A percentile compares a stretch with the other conserved stretches of the same genome.
These are phyloP conservation scores for Stenodera caucasica DNA, from an alignment of 2,888 invertebrate genomes.

Conservation along the genomic window DNA sequence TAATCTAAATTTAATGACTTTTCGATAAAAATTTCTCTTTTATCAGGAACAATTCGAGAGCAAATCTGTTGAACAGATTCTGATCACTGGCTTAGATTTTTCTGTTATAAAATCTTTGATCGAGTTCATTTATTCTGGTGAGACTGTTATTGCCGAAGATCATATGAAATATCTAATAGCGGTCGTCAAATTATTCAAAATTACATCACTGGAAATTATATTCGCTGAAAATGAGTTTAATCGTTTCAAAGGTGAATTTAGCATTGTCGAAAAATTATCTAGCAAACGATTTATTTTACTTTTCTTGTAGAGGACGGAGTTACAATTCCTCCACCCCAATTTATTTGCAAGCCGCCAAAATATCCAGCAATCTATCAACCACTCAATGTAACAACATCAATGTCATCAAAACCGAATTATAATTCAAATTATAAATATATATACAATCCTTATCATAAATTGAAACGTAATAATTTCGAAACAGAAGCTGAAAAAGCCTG, in stretches of 20 bases:
- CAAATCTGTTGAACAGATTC: conserved; percentile 61
- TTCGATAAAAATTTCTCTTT: conserved; percentile 15
- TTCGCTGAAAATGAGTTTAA: conserved; percentile 55
- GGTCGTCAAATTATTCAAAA: conserved; percentile 71
- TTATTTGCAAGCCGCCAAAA: conserved; percentile 53
- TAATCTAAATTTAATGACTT: conserved; percentile 1
- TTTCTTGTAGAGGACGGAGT: conserved; percentile 41
- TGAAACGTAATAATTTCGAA: conserved; percentile 46
- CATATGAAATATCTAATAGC: conserved; percentile 69
- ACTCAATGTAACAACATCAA: conserved; percentile 30
- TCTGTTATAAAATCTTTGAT: conserved; percentile 70
- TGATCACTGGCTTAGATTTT: conserved; percentile 71
- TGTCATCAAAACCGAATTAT: conserved; percentile 33
- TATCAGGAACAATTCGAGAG: conserved; percentile 62
- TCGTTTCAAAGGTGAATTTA: conserved; percentile 29
- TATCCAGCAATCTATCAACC: conserved; percentile 47
- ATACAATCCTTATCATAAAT: conserved; percentile 35
- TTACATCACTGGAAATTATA: conserved; percentile 62
- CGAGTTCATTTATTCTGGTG: conserved; percentile 78
- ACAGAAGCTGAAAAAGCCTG: conserved; percentile 53
- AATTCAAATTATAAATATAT: conserved; percentile 35
- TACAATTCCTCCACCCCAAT: conserved; percentile 50
- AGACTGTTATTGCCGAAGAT: conserved; percentile 70
- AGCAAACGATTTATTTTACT: too few relatives aligned
- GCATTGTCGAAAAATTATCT: too few relatives aligned